A percentile compares a stretch with the other conserved stretches of the same genome.
Conservation (phyloP, 2,888 invertebrate genomes). For the Zygothrica quintamaculata region DNA sequence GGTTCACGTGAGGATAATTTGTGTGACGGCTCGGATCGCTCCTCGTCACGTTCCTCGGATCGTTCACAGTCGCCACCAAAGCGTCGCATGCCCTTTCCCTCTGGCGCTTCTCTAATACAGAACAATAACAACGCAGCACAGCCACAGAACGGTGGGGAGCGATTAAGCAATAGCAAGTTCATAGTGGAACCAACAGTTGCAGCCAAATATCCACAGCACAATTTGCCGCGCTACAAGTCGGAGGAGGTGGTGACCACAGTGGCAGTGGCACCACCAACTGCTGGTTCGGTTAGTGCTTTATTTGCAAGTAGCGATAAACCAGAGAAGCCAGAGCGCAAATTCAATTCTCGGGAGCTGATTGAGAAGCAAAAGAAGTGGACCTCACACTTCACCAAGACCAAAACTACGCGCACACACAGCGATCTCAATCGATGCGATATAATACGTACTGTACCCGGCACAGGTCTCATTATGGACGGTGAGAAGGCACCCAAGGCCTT, state of each 20-base stretch:
- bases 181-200: slow-evolving; percentile 75
- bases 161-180: slow-evolving; percentile 76
- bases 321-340: slow-evolving; percentile 92
- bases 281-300: slow-evolving; percentile 56
- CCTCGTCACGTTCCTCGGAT: slow-evolving; percentile 82
- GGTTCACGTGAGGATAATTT: slow-evolving; percentile 84
- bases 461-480: slow-evolving; percentile 85
- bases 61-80: slow-evolving; percentile 85
- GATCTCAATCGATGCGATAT: slow-evolving; percentile 87
- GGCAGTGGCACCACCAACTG: slow-evolving; percentile 24
- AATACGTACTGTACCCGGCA: slow-evolving; percentile 85
- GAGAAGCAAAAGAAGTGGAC: slow-evolving; percentile 97
- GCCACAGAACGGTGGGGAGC: slow-evolving; percentile 82
- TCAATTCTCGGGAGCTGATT: slow-evolving; percentile 93
- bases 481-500: slow-evolving; percentile 59
- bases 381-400: slow-evolving; percentile 93
- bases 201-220: slow-evolving; percentile 80
- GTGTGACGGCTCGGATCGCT: slow-evolving; percentile 83
- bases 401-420: slow-evolving; percentile 87
- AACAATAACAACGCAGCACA: slow-evolving; percentile 72
- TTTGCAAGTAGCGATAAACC: slow-evolving; percentile 86
- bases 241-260: slow-evolving; percentile 82
- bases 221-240: slow-evolving; percentile 87
- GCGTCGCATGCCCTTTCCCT: slow-evolving; percentile 83
- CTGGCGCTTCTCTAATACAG: slow-evolving; percentile 80